phyloP scores from a whole-genome alignment of 2,888 invertebrate species.

The Agriotes lineatus region DNA sequence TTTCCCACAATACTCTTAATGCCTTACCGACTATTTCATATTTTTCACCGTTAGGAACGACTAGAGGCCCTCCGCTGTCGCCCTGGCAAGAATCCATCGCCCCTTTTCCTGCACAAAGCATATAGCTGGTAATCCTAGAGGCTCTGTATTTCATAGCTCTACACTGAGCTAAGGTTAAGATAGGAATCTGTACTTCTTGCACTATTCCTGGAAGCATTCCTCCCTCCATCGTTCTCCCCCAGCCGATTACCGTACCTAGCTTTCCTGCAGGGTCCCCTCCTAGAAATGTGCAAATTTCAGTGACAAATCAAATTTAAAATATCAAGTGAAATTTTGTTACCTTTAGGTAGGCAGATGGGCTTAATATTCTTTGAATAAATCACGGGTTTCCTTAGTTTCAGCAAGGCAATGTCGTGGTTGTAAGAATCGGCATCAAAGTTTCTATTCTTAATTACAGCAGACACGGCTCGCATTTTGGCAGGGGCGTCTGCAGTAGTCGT shows the following conservation, averaged over 20 bases:
- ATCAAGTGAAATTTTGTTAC: background rate
- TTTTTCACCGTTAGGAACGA: conserved; percentile 81
- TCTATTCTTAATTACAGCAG: conserved; percentile 81
- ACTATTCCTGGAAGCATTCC: conserved; percentile 83
- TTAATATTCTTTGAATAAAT: conserved; percentile 80
- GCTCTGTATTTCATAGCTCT: conserved; percentile 87
- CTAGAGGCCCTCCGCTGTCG: conserved; percentile 87
- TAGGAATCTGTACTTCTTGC: conserved; percentile 88
- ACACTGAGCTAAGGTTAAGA: conserved; percentile 83
- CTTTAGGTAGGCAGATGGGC: conserved; percentile 80
- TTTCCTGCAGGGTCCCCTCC: conserved; percentile 78
- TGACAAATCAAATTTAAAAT: background rate
- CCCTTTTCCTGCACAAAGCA: conserved; percentile 88
- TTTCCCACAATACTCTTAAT: too few species aligned
- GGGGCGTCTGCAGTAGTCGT: conserved; percentile 81
- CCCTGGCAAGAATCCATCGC: conserved; percentile 90
- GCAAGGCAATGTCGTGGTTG: conserved; percentile 87
- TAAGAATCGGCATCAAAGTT: conserved; percentile 89
- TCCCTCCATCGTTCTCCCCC: conserved; percentile 88
- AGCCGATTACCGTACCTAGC: conserved; percentile 84
- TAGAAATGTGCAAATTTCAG: conserved; percentile 53
- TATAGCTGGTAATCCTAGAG: conserved; percentile 84
- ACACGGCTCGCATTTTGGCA: conserved; percentile 86
- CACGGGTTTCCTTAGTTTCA: conserved; percentile 83
- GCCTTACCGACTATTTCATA: conserved; percentile 85